phyloP scores from a whole-genome alignment of 2,888 invertebrate genomes.

The Caenorhabditis sulstoni region DNA sequence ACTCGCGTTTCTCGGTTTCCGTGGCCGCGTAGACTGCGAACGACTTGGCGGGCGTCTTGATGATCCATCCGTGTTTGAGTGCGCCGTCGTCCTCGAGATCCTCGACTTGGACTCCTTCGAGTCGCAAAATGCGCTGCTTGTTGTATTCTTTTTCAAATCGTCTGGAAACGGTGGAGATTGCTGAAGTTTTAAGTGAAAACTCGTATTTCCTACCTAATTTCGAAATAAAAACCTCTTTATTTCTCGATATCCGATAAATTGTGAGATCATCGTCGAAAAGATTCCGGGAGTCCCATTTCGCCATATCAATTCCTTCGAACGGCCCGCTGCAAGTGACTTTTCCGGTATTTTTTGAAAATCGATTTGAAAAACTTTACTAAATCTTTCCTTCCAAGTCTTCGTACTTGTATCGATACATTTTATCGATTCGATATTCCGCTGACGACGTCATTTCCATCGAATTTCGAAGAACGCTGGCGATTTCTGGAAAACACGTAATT shows the following conservation, averaged over 20 bases:
- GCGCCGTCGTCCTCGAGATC: too few species aligned
- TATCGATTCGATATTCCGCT: neutral
- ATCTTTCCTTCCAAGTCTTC: constrained; percentile 20
- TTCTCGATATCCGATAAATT: constrained; percentile 15
- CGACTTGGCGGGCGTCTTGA: constrained; percentile 96
- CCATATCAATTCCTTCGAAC: constrained; percentile 15
- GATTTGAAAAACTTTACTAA: constrained; percentile 4
- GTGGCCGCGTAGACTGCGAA: constrained; percentile 99
- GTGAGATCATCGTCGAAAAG: constrained; percentile 21
- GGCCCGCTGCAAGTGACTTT: constrained; percentile 29
- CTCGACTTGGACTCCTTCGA: constrained; percentile 27
- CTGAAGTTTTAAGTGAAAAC: too few species aligned
- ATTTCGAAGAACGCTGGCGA: too few species aligned
- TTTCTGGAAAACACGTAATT: too few species aligned
- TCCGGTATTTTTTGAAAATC: neutral
- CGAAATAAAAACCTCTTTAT: neutral
- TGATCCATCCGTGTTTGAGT: constrained; percentile 92
- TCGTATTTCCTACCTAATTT: too few species aligned
- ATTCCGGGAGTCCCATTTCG: constrained; percentile 7
- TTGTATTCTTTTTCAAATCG: neutral
- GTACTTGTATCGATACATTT: constrained; percentile 3
- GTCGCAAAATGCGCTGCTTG: neutral
- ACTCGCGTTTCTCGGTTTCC: constrained; percentile 96
- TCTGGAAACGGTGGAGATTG: neutral
- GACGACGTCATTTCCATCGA: neutral